Base-by-base conservation (phyloP, 2,888 invertebrate genomes). In the Nephrotoma guestfalica region DNA sequence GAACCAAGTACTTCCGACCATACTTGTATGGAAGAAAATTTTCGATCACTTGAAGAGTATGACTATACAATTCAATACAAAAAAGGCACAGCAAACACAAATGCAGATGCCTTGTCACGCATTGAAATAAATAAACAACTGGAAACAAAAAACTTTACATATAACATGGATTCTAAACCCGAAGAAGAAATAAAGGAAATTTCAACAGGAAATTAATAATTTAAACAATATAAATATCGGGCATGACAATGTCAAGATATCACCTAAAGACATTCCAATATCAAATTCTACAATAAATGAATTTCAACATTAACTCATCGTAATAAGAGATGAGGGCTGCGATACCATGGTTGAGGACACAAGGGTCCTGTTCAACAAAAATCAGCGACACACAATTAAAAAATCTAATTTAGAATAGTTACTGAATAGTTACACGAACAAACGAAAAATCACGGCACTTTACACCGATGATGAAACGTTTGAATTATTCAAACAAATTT, bases 21-120 rank as follows among this genome's bases (percentile, higher is more conserved):
- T 90, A 90, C 45, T 41, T 91, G 6, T 90, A 89, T 43, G 90
- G 90, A 4, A 88, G 88, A 40, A 89, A 89, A 86, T 91, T 92
- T 47, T 89, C 87, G 0, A 90, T 92, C 0, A 87, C 86, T 90
- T 15, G 88, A 88, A 86, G 90, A 90, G 87, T 90, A 88, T 41
- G 88, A 89, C 15, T 89, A 89, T 41, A 87, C 89, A 45, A 87
- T 88, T 2, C 42, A 87, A 13, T 89, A 89, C 41, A 89, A 88
- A 87, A 89, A 88, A 86, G 87, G 89, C 0, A 87, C 85, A 15
- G 1, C 51, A 13, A 88, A 88, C 41, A 87, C 87, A 9, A 88
- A 88, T 13, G 88, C 88, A 2, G 88, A 88, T 18, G 88, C 88
- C 0, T 83, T 88, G 7, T 88, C 87, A 41, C 85, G 88, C 40